Evolutionary conservation across 92 coral and sea anemone species (phyloP).

Genomic region (Siderastrea siderea): DNA sequence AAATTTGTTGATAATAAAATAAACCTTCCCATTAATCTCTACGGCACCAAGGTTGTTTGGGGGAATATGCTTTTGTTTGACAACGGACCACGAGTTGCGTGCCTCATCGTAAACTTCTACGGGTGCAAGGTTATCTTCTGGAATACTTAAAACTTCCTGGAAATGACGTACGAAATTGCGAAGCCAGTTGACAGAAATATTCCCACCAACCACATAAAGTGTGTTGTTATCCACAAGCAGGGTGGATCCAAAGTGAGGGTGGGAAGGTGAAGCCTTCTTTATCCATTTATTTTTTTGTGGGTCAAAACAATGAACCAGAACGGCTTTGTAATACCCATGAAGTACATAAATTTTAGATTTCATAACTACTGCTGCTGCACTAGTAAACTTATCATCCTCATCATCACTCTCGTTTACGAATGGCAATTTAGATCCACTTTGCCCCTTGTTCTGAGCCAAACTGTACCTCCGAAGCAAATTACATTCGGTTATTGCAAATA

Average conservation of each 20-base stretch:
- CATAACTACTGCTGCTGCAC: not conserved
- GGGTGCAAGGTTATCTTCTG: not conserved
- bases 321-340: not conserved
- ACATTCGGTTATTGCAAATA: not conserved
- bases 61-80: constrained; percentile 29
- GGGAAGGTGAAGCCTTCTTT: not conserved
- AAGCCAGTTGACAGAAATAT: not conserved
- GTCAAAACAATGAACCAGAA: constrained; percentile 3
- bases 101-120: constrained; percentile 27
- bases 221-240: not conserved
- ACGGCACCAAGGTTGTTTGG: constrained; percentile 33
- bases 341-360: constrained; percentile 14
- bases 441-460: constrained; percentile 2
- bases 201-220: not conserved
- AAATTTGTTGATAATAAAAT: constrained; percentile 31
- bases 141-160: not conserved
- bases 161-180: not conserved
- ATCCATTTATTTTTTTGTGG: not conserved
- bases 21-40: constrained; percentile 28
- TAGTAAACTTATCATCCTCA: not conserved
- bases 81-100: not conserved
- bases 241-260: not conserved
- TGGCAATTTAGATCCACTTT: not conserved
- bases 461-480: not conserved
- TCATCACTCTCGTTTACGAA: not conserved